Evolutionary conservation across 2,888 invertebrate species (phyloP).

Genomic region (Cataglyphis albicans): DNA sequence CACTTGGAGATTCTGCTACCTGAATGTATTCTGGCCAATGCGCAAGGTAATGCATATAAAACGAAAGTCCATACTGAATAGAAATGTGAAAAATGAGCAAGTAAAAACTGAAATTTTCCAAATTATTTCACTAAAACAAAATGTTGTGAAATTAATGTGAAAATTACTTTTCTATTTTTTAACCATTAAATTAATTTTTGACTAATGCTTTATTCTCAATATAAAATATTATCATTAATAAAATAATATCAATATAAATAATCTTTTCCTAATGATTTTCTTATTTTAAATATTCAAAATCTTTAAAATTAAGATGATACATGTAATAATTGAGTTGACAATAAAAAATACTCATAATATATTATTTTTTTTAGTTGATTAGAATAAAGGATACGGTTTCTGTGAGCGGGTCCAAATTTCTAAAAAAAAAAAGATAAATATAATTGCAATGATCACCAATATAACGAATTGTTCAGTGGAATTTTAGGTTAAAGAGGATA

Average conservation of each 20-base stretch:
- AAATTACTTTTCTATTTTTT: not conserved
- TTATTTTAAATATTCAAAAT: not conserved
- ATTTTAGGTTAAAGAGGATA: slow-evolving; percentile 51
- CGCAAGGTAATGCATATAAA: slow-evolving; percentile 98
- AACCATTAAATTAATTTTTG: not conserved
- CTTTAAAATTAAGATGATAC: not conserved
- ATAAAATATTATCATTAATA: not conserved
- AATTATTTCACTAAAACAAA: not conserved
- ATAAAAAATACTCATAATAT: not conserved
- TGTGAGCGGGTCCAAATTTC: slow-evolving; percentile 98
- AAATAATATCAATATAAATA: not conserved
- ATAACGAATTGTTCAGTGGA: not conserved
- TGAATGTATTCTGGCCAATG: slow-evolving; percentile 99
- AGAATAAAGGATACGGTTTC: slow-evolving; percentile 91
- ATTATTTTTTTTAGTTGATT: not conserved
- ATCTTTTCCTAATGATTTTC: not conserved
- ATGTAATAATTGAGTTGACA: not conserved
- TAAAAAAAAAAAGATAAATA: slow-evolving; percentile 83
- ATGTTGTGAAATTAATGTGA: not conserved
- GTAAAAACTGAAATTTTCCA: not conserved
- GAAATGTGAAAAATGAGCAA: slow-evolving; percentile 1
- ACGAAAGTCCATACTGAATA: slow-evolving; percentile 92
- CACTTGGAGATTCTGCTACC: slow-evolving; percentile 97
- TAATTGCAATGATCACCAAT: slow-evolving; percentile 1
- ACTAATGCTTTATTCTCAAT: not conserved